Evolutionary conservation across 1,140 invertebrate genomes (phyloP), one percentile per base, ranked within the genome.

Genomic region (Tetragonula clypearis): DNA sequence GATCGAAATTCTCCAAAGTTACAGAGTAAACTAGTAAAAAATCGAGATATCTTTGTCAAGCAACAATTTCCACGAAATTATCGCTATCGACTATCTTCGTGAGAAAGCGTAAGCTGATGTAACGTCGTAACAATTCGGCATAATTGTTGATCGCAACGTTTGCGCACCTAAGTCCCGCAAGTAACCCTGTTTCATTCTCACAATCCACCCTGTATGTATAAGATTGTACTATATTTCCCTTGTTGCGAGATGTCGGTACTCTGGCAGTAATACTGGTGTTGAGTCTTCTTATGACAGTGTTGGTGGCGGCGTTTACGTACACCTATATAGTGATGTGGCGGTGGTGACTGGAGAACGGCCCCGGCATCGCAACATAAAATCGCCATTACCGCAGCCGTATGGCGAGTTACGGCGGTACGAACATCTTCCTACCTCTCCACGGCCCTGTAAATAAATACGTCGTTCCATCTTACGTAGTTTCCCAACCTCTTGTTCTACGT

Each of bases 311-410:
- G 26, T 30, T 30, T 30, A 30, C 41, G 41, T 49, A 49, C 41
- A 49, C 26, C 8, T 66, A 14, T 2, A 30, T 30, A 30, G 30
- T 30, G 30, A 30, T 30, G 26, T 30, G 19, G 19, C 8, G 68
- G 35, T 75, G 60, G 77, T 58, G 84, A 82, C 79, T 80, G 23
- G 71, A 87, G 80, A 85, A 81, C 78, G 84, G 78, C 78, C 78
- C 82, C 86, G 86, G 85, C 78, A 79, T 87, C 88, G 87, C 86
- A 89, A 92, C 92, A 93, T 94, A 94, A 94, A 94, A 93, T 93
- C 82, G 90, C 92, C 92, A 94, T 94, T 94, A 94, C 90, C 79
- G 86, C 71, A 77, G 82, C 85, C 87, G 82, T 93, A 91, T 88
- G 87, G 82, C 87, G 90, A 92, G 92, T 92, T 93, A 93, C 87